phyloP scores from a whole-genome alignment of 2,797 vertebrate species.

The Eospalax fontanierii region DNA sequence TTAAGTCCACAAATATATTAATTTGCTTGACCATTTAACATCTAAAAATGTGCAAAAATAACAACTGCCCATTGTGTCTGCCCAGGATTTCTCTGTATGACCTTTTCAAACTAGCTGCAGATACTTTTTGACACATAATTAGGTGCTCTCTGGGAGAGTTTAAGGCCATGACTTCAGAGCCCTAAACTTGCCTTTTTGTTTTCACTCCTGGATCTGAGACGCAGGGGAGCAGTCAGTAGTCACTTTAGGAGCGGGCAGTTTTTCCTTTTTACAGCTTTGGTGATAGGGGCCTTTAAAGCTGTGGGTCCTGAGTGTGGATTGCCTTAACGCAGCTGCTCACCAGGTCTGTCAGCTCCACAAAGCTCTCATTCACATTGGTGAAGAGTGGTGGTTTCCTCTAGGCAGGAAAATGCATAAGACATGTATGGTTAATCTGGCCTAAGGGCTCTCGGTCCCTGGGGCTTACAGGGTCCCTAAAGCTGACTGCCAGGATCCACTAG shows the following conservation, averaged over 20 bases:
- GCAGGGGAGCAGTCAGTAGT: neutral
- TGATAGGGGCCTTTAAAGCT: neutral
- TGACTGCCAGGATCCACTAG: neutral
- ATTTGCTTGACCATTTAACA: neutral
- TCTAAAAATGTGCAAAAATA: neutral
- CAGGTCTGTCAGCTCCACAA: neutral
- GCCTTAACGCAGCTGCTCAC: neutral
- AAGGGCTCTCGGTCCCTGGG: neutral
- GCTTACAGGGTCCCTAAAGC: neutral
- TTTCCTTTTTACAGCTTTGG: neutral
- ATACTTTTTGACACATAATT: neutral
- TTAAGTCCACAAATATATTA: neutral
- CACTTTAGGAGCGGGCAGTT: neutral
- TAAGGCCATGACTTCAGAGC: neutral
- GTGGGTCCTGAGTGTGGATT: neutral
- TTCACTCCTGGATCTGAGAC: neutral
- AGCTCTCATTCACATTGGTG: neutral
- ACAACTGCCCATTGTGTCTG: neutral
- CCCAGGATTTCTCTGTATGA: neutral
- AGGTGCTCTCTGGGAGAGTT: neutral
- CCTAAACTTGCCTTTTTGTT: neutral
- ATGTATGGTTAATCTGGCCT: neutral
- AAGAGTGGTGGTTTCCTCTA: neutral
- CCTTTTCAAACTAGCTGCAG: neutral
- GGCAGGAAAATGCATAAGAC: neutral